Evolutionary conservation across 1,140 invertebrate species (phyloP), one percentile per base, ranked within the genome.

Genomic region (Chrysoperla carnea): DNA sequence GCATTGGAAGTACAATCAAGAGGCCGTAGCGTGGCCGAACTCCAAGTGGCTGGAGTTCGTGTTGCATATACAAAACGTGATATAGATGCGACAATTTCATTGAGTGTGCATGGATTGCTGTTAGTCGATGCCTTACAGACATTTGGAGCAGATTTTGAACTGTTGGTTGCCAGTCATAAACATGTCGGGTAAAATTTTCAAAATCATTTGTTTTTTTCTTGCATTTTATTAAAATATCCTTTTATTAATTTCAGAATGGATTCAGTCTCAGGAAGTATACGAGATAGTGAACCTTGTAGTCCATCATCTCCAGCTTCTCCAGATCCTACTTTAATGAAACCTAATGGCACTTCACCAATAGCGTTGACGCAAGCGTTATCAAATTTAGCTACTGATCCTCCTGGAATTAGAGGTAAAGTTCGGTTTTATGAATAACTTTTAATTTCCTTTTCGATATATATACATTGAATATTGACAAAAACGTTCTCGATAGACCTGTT

Each of bases 51-150:
- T 44, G 87, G 88, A 8, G 89, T 91, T 3, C 75, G 75, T 57
- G 75, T 78, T 7, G 75, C 77, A n/a, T 64, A 81, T 50, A 78
- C 75, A 12, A 78, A 79, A 61, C 63, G 79, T 40, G 72, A 76
- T 1, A 67, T 69, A 28, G 82, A 91, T 58, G 72, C 77, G 1
- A 78, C 75, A 44, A 62, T 90, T 8, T 77, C 78, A 1, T 70
- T 96, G 33, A 87, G 84, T 29, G 88, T 97, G 8, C 89, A 94
- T 61, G 87, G 87, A 48, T 67, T 97, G 39, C 66, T 96, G 8
- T 59, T 97, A 8, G 91, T 92, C 1, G 92, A 97, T 68, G 91
- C 90, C 36, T 66, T 95, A 48, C 92, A 97, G 61, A 89, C 84
- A 7, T 93, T 89, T 63, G 91, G 92, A 0, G 78, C 81, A 2